phyloP scores from a whole-genome alignment of 1,140 invertebrate genomes.

The Papilio dardanus region DNA sequence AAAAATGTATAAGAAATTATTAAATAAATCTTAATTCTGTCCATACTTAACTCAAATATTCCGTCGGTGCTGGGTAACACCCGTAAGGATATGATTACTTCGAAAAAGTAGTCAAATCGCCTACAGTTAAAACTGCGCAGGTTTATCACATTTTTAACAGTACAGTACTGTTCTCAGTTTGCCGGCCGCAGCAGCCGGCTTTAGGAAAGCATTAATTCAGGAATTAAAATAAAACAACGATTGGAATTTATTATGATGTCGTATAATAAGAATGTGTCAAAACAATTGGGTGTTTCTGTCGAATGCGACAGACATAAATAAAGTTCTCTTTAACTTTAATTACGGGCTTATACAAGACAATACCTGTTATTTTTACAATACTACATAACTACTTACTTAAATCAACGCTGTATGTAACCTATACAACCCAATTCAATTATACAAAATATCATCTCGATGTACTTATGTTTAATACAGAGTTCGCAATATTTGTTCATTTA shows the following conservation, averaged over 20 bases:
- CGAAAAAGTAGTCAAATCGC: no score
- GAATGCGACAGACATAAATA: conserved; percentile 72
- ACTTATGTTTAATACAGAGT: conserved; percentile 73
- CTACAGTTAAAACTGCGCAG: no score
- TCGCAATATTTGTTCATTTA: conserved; percentile 73
- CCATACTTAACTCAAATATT: no score
- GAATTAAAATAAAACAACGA: conserved; percentile 36
- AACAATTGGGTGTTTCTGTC: conserved; percentile 58
- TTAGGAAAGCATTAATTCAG: no score
- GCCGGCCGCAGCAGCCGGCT: no score
- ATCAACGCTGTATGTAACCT: conserved; percentile 61
- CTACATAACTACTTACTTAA: conserved; percentile 62
- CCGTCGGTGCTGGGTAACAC: no score
- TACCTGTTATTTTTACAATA: conserved; percentile 70
- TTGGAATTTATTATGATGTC: conserved; percentile 67
- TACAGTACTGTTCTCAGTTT: no score
- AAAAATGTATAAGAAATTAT: no score
- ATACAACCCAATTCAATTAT: conserved; percentile 81
- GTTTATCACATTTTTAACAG: no score
- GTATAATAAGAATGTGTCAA: conserved; percentile 63
- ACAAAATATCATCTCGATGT: conserved; percentile 77
- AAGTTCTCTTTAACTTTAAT: conserved; percentile 63
- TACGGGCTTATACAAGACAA: conserved; percentile 52
- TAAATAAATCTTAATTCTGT: no score
- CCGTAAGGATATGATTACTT: no score